These are phyloP conservation scores for Glossophaga mutica DNA, from an alignment of 2,797 vertebrate genomes.

Conservation along the genomic window DNA sequence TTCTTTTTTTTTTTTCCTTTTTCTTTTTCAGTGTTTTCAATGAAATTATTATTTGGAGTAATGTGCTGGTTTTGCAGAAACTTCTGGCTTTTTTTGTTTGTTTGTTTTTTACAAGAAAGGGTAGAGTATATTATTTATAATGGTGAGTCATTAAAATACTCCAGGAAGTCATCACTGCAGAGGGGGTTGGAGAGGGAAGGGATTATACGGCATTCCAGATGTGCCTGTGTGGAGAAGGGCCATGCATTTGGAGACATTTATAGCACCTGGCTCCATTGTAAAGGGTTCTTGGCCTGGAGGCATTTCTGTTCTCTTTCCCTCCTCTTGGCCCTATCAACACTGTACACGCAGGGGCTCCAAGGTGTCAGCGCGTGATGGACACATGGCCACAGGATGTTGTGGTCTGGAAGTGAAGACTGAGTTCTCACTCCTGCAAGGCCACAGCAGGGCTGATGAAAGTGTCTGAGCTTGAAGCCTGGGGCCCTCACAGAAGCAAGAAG, in stretches of 20 bases:
- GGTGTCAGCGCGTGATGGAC: background rate
- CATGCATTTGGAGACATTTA: constrained; percentile 61
- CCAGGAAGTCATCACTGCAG: constrained; percentile 56
- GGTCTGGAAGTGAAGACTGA: constrained; percentile 51
- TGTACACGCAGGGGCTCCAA: background rate
- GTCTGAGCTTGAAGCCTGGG: background rate
- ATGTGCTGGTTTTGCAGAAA: constrained; percentile 79
- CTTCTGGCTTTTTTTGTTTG: constrained; percentile 51
- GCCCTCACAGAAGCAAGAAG: background rate
- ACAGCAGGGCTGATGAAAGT: constrained; percentile 17
- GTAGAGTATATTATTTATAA: constrained; percentile 78
- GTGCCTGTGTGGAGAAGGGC: constrained; percentile 49
- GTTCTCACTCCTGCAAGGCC: constrained; percentile 41
- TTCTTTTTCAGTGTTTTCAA: constrained; percentile 64
- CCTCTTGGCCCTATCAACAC: constrained; percentile 31
- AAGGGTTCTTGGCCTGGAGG: constrained; percentile 51
- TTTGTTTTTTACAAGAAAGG: constrained; percentile 52
- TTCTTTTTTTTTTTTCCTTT: constrained; percentile 64
- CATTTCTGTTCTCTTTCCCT: constrained; percentile 25
- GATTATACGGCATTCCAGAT: constrained; percentile 69
- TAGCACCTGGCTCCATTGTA: constrained; percentile 66
- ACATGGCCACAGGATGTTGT: constrained; percentile 56
- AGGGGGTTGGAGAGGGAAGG: constrained; percentile 47
- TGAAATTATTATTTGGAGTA: constrained; percentile 79
- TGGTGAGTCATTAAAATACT: constrained; percentile 77